Base-by-base conservation (phyloP, 2,113 vertebrate species). In the Leptodactylus fuscus region DNA sequence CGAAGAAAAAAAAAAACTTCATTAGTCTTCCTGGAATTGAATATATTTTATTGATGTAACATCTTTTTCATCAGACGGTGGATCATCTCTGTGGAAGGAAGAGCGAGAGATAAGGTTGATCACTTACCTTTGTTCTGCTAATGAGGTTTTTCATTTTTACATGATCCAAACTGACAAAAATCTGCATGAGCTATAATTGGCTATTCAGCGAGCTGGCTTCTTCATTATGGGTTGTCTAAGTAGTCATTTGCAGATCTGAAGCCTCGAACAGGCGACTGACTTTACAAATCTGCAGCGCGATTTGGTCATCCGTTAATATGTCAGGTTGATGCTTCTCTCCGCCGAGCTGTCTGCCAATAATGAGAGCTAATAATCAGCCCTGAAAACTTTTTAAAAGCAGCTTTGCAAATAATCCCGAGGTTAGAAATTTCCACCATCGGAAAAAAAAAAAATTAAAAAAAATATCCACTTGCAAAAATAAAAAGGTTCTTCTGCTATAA, bases 101-200 rank as follows among this genome's bases (percentile, higher is more conserved):
- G n/a, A 29, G 46, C 32, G 18, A 2, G 36, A 81, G 84, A 60
- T 60, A 73, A 86, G 76, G 65, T 81, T 81, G 48, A 86, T 86
- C 76, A 60, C 51, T 58, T 70, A 81, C 77, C 84, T 86, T 81
- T 86, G 76, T 85, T 85, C 62, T 71, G 76, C 79, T 85, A 80
- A 85, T 85, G 83, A 85, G 60, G 48, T 85, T 80, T 80, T 79
- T 58, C 65, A 85, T 71, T 85, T 81, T 71, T 81, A 86, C 51
- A 86, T 81, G 84, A 86, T 86, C 48, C 65, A 60, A 73, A 78
- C 62, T 80, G 76, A 73, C 84, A 86, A 73, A 81, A 81, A 80
- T 81, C 84, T 60, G 36, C 65, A 46, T 60, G 49, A 73, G 77
- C 67, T 13, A 49, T 80, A 80, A 85, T 85, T 85, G 65, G 83